Conservation (phyloP, 2,113 vertebrate genomes). For the Agapornis roseicollis region DNA sequence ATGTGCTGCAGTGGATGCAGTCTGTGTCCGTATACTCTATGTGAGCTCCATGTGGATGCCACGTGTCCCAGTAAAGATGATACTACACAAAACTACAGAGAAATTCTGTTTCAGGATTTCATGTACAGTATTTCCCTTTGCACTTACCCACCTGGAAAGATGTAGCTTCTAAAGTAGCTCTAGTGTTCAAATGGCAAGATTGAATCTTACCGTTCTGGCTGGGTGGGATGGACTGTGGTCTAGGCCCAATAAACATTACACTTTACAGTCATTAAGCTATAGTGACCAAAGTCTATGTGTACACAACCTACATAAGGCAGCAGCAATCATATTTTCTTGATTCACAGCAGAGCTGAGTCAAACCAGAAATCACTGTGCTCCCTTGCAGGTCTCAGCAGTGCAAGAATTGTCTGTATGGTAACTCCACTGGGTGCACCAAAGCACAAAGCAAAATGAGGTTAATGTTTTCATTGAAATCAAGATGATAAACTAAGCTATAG, state of each 20-base stretch:
- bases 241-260: not conserved
- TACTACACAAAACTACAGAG: not conserved
- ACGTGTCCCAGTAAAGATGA: not conserved
- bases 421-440: not conserved
- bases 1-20: fast-evolving
- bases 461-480: not conserved
- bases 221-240: no score
- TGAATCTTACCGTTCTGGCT: not conserved
- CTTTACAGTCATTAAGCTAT: not conserved
- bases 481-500: not conserved
- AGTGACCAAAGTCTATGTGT: not conserved
- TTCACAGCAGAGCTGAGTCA: not conserved
- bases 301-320: not conserved
- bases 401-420: not conserved
- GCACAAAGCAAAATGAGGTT: not conserved
- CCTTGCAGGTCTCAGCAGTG: not conserved
- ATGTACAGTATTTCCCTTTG: not conserved
- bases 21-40: not conserved
- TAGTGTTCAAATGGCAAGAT: not conserved
- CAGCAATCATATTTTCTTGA: not conserved
- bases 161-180: not conserved
- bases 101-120: not conserved
- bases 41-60: not conserved
- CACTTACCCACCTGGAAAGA: not conserved
- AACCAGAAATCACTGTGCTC: not conserved